Conservation (phyloP, 2,888 invertebrate genomes). For the Carabus problematicus region DNA sequence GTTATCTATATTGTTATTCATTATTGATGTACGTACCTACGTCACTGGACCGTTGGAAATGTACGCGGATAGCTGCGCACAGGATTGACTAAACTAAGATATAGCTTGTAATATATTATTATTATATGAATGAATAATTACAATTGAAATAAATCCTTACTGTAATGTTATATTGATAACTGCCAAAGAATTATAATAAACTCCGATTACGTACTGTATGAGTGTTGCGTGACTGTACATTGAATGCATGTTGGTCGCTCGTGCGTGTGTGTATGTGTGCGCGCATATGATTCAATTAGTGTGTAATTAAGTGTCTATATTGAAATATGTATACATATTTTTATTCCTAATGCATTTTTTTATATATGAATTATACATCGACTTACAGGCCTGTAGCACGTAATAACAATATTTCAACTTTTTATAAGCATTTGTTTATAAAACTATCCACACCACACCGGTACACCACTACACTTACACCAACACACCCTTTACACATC, state of each 20-base stretch:
- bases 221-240: no score
- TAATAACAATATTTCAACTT: slow-evolving; percentile 13
- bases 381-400: slow-evolving; percentile 42
- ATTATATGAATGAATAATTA: slow-evolving; percentile 33
- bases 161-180: slow-evolving; percentile 38
- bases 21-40: slow-evolving; percentile 4
- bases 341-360: slow-evolving; percentile 40
- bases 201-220: no score
- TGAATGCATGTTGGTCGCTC: background rate
- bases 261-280: slow-evolving; percentile 17
- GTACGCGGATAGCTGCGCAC: slow-evolving; percentile 26
- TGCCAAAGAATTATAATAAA: slow-evolving; percentile 40
- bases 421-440: no score
- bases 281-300: slow-evolving; percentile 21
- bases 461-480: slow-evolving; percentile 16
- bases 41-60: background rate
- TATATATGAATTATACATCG: slow-evolving; percentile 42
- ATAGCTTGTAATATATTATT: slow-evolving; percentile 37
- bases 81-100: slow-evolving; percentile 18
- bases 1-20: background rate
- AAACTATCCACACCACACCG: background rate
- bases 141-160: slow-evolving; percentile 28
- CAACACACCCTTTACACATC: background rate
- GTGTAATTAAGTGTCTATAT: slow-evolving; percentile 40
- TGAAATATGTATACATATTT: slow-evolving; percentile 38